These are phyloP conservation scores for Strix aluco DNA, from an alignment of 2,113 vertebrate species.

Conservation along the genomic window DNA sequence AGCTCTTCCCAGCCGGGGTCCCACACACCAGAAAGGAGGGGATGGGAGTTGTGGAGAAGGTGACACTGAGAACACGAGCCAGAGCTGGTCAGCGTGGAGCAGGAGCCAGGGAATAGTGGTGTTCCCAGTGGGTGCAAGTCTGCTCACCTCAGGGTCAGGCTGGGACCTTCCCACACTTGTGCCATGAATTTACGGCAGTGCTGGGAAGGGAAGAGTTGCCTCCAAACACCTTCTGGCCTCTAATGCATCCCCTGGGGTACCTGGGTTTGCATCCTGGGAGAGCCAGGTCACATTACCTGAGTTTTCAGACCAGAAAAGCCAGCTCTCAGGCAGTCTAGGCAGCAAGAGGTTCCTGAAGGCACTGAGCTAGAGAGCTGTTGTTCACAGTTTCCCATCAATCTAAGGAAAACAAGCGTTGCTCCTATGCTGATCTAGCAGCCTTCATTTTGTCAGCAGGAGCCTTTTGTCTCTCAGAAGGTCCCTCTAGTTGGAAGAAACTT, in stretches of 20 bases:
- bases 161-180: neutral
- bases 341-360: neutral
- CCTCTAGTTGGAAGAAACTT: neutral
- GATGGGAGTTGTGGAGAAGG: neutral
- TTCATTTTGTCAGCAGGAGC: neutral
- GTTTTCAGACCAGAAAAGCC: neutral
- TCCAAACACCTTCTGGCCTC: neutral
- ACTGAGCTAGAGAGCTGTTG: neutral
- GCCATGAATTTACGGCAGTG: accelerated
- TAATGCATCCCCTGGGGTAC: neutral
- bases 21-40: neutral
- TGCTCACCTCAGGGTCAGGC: neutral
- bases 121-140: neutral
- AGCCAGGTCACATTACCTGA: neutral
- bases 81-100: neutral
- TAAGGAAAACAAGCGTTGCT: neutral
- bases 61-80: neutral
- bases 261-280: neutral
- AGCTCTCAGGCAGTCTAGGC: neutral
- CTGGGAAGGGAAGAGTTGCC: neutral
- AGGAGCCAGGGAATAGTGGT: neutral
- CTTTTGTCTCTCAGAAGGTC: neutral
- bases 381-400: neutral
- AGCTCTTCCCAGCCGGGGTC: neutral
- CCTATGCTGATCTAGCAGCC: neutral